Evolutionary conservation across 1,140 invertebrate species (phyloP), one percentile per base, ranked within the genome.

Genomic region (Centruroides vittatus): DNA sequence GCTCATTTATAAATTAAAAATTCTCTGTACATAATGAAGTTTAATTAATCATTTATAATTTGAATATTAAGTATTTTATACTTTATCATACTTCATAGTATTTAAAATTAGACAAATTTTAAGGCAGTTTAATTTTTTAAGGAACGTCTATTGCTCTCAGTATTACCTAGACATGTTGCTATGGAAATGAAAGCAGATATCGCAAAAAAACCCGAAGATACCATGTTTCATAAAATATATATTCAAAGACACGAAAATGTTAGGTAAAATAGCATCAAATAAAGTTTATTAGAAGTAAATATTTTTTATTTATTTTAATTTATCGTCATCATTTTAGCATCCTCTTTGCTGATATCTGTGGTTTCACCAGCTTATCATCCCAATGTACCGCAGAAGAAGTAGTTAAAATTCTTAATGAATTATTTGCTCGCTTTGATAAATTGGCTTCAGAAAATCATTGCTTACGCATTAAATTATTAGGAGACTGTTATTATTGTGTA

Each of bases 341-440:
- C 70, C 79, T 98, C 52, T 98, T 98, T 76, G 94, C 94, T 23
- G 94, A 98, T 75, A 98, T 98, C 67, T 97, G 93, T 72, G 94
- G 94, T 47, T 98, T 98, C 76, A 98, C 94, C 1, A 87, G 85
- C 47, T 79, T 98, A 3, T 93, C 92, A 3, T 92, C 91, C 73
- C 89, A 92, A 73, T 96, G 92, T 77, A 95, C 91, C 3, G 92
- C 94, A 8, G 89, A 97, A 76, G 93, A 97, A 76, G 77, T 98
- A 41, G 93, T 96, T 35, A 81, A 89, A 63, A 80, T 96, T 48
- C 81, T 98, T 11, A 98, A 97, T 73, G 93, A 97, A 77, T 81
- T 98, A 36, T 98, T 97, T 75, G 93, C 92, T 35, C 84, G 93
- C 67, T 97, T 97, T 74, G 93, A 97, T 76, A 82, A 87, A 57